Evolutionary conservation across 2,888 invertebrate genomes (phyloP), one percentile per base, ranked within the genome.

Genomic region (Drosophila paranaensis): DNA sequence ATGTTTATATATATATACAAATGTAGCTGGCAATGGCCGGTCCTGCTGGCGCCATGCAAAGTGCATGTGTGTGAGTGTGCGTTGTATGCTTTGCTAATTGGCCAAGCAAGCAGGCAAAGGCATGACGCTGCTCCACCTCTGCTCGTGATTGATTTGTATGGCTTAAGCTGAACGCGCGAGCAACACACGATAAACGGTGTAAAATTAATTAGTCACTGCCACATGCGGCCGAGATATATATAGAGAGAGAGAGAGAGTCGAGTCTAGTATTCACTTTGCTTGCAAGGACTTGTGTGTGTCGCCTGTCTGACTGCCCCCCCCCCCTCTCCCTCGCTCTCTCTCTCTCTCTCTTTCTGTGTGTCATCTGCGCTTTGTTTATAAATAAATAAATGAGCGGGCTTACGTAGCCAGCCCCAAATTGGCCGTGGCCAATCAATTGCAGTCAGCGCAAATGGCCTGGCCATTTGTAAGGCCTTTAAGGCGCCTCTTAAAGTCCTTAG

Each of bases 11-110:
- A 16, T n/a, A 57, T 42, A 35, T n/a, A 27, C 40, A 25, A 14
- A 27, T 35, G 25, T 43, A 40, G 60, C 25, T 71, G 62, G 54
- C 55, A 46, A 30, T 67, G 64, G 14, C 50, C 56, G 60, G 65
- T 45, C 63, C 60, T 64, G 62, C 60, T 71, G 82, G 85, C 82
- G 82, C 88, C 83, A 88, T 82, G 83, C 83, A 82, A 88, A 82
- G 73, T 77, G 77, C 75, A 78, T 74, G 58, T 79, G 54, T 70
- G 27, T 27, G 20, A 5, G 8, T 33, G 62, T 70, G 8, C 25
- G 25, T 27, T 82, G 80, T 84, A 53, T 86, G 83, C 83, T 86
- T 82, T 85, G 74, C 88, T 85, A 85, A 85, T 89, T 85, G 87
- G 71, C 80, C 73, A 61, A 53, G 75, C 56, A 33, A 33, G 42